Base-by-base conservation (phyloP, 1,140 invertebrate genomes). In the Leptonema lineaticorne region DNA sequence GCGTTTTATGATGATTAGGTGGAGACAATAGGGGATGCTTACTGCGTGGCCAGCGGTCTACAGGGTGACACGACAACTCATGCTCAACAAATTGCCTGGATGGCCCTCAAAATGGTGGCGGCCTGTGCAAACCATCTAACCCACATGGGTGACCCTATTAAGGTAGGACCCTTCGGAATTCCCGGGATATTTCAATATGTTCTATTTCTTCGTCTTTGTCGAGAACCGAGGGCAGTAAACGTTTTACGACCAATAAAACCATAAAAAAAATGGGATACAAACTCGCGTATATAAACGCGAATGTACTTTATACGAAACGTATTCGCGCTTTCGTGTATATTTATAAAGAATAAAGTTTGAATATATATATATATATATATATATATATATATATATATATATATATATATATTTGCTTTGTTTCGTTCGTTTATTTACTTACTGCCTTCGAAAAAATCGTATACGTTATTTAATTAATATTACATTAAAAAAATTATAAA, bases 11-110 rank as follows among this genome's bases (percentile, higher is more conserved):
- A 26, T 69, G 70, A 73, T 24, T 75, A 95, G 93, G 94, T 97
- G 63, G 96, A 98, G 82, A 98, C 95, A 33, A 92, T 92, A 73
- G 95, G 95, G 0, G 95, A 97, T 81, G 95, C 95, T 0, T 98
- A 97, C 78, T 96, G 95, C 78, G 94, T 96, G 2, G 94, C 94
- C 0, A 93, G 93, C 68, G 95, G 95, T 1, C 80, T 97, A 7
- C 94, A 97, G 76, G 88, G 89, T 72, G 85, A 86, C 70, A 92
- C 90, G 33, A 82, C 82, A 16, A 94, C 90, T 50, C 95, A 97
- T 79, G 94, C 95, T 7, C 92, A 94, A 66, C 94, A 95, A 82
- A 95, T 96, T 29, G 92, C 94, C 20, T 97, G 94, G 94, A 97
- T 98, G 95, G 92, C 91, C 6, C 72, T 86, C 22, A 82, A 83